A percentile compares a stretch with the other conserved stretches of the same genome.
Conservation (phyloP, 2,797 vertebrate genomes). For the Bryconaethiops microstoma region DNA sequence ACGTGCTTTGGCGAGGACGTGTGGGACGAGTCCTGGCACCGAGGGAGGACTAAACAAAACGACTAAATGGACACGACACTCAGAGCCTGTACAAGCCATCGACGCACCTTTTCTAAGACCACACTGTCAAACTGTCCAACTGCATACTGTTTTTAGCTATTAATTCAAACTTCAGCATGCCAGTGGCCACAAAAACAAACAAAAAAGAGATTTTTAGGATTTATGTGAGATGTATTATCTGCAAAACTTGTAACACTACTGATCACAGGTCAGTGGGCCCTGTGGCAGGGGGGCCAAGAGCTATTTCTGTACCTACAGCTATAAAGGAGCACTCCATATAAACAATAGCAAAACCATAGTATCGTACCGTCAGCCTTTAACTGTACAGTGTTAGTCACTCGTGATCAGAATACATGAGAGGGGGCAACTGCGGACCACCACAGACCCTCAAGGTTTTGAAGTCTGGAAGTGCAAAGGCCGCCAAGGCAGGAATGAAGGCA, state of each 20-base stretch:
- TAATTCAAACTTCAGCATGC: slow-evolving; percentile 16
- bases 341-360: slow-evolving; percentile 36
- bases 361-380: slow-evolving; percentile 40
- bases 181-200: background rate
- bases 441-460: slow-evolving; percentile 3
- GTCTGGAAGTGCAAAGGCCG: slow-evolving; percentile 22
- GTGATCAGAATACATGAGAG: slow-evolving; percentile 27
- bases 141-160: slow-evolving; percentile 29
- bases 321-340: slow-evolving; percentile 35
- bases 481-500: slow-evolving; percentile 56
- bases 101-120: slow-evolving; percentile 37
- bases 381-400: slow-evolving; percentile 26
- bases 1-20: background rate
- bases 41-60: slow-evolving; percentile 44
- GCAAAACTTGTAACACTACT: slow-evolving; percentile 16
- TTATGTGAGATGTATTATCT: slow-evolving; percentile 8
- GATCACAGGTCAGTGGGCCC: background rate
- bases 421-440: slow-evolving; percentile 20
- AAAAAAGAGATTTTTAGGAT: background rate
- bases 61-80: slow-evolving; percentile 45
- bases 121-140: slow-evolving; percentile 32
- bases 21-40: slow-evolving; percentile 52
- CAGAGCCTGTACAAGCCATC: slow-evolving; percentile 58
- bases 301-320: slow-evolving; percentile 28
- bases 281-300: background rate